These are phyloP conservation scores for Fratercula arctica DNA, from an alignment of 2,797 vertebrate species.

Conservation along the genomic window DNA sequence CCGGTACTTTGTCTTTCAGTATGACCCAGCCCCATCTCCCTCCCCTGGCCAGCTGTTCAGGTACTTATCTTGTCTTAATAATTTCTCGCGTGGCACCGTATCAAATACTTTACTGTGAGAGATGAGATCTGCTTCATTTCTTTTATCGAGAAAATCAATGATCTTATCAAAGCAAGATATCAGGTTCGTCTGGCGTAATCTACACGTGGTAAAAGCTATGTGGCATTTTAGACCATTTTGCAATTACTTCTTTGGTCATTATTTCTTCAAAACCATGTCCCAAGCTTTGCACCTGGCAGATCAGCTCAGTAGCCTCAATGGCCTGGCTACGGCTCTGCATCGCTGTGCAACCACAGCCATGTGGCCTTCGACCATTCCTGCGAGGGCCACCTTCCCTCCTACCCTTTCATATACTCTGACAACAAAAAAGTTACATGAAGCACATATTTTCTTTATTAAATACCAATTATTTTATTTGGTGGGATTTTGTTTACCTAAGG, in stretches of 20 bases:
- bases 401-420: background rate
- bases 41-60: background rate
- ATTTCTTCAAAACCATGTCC: background rate
- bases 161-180: constrained; percentile 46
- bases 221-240: background rate
- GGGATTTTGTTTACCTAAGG: background rate
- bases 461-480: background rate
- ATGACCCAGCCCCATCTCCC: background rate
- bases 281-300: background rate
- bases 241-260: background rate
- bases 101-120: constrained; percentile 17
- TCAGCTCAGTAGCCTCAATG: background rate
- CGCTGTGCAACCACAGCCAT: rapidly evolving
- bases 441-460: background rate
- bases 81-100: constrained; percentile 21
- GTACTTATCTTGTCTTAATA: constrained; percentile 14
- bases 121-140: constrained; percentile 49
- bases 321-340: background rate
- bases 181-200: background rate
- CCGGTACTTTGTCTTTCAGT: background rate
- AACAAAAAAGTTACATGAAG: background rate
- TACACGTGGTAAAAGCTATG: background rate
- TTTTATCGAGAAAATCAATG: constrained; percentile 61
- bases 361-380: background rate
- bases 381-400: background rate